Conservation (phyloP, 2,113 vertebrate species). For the Suncus etruscus region DNA sequence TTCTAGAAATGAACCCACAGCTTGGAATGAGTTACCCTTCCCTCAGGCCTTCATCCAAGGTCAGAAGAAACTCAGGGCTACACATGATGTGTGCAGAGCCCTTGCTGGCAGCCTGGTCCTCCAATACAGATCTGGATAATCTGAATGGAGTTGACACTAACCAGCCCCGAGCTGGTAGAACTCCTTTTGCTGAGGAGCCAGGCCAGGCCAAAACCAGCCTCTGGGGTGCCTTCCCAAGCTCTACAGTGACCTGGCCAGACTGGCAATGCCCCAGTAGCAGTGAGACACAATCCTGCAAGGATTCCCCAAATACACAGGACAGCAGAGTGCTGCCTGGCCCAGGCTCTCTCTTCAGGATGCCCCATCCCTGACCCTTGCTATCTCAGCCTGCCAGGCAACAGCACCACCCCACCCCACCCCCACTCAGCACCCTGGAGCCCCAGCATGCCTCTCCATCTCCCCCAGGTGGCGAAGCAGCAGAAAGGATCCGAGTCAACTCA, state of each 20-base stretch:
- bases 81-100: no score
- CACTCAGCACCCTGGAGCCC: no score
- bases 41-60: not conserved
- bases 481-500: conserved; percentile 95
- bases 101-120: no score
- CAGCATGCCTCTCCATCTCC: not conserved
- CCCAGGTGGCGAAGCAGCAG: conserved; percentile 93
- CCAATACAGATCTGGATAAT: no score
- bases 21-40: not conserved
- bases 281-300: no score
- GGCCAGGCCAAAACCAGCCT: not conserved
- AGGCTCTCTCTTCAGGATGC: not conserved
- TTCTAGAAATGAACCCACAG: not conserved
- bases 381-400: no score
- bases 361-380: not conserved
- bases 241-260: not conserved
- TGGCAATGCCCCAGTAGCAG: no score
- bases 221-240: not conserved
- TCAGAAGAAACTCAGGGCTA: no score
- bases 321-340: not conserved
- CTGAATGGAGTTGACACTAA: no score
- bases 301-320: no score
- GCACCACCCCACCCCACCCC: no score
- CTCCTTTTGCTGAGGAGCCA: not conserved
- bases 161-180: no score